These are phyloP conservation scores for Phoxinus phoxinus DNA, from an alignment of 2,113 vertebrate species.

Conservation along the genomic window DNA sequence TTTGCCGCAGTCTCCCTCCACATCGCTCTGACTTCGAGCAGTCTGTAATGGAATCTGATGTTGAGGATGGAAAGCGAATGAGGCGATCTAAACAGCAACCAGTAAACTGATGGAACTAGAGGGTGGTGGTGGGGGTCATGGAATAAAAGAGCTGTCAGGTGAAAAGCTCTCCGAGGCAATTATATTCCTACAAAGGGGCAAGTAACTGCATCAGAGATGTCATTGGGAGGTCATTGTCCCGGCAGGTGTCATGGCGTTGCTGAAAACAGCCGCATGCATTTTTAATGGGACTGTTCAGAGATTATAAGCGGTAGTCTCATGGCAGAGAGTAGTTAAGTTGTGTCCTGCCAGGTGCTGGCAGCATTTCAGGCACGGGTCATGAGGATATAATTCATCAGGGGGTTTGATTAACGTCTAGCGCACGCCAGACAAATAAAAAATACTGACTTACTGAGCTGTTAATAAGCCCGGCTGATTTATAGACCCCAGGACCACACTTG, in stretches of 20 bases:
- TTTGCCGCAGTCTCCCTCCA: background rate
- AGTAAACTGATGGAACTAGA: conserved; percentile 14
- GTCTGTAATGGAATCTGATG: conserved; percentile 51
- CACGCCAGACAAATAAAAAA: conserved; percentile 44
- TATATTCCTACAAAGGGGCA: conserved; percentile 39
- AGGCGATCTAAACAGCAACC: conserved; percentile 41
- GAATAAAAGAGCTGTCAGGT: conserved; percentile 36
- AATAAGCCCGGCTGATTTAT: conserved; percentile 65
- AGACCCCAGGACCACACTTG: conserved; percentile 16
- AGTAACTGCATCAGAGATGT: conserved; percentile 19
- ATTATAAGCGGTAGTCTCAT: background rate
- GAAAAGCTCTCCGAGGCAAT: conserved; percentile 45
- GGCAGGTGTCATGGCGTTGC: background rate
- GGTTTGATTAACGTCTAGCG: conserved; percentile 50
- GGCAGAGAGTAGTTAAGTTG: conserved; percentile 53
- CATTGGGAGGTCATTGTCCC: conserved; percentile 21
- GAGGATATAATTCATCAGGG: conserved; percentile 53
- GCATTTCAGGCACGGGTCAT: conserved; percentile 46
- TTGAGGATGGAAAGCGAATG: conserved; percentile 52
- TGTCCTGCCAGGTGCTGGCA: conserved; percentile 51
- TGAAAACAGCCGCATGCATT: conserved; percentile 48
- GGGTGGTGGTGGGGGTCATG: background rate
- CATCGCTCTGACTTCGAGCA: conserved; percentile 1
- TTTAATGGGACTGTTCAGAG: conserved; percentile 41
- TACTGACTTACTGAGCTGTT: conserved; percentile 46